Percentiles rank a stretch among this genome's conserved stretches.
Conservation (phyloP, 2,888 invertebrate species). For the Lithophane leautieri region DNA sequence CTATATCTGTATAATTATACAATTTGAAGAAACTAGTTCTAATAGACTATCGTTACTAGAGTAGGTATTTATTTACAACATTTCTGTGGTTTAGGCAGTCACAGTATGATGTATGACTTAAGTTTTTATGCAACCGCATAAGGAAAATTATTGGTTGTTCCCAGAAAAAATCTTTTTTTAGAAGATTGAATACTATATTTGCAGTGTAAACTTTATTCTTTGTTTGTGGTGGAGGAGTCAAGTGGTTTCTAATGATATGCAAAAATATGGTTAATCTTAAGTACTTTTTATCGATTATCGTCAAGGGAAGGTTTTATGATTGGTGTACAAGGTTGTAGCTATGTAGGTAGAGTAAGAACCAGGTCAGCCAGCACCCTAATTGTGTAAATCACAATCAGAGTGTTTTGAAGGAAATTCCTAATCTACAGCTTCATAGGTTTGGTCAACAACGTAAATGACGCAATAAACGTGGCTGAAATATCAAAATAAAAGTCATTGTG, state of each 20-base stretch:
- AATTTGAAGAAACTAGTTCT: background rate
- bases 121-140: conserved; percentile 14
- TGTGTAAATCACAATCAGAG: background rate
- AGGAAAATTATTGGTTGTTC: conserved; percentile 36
- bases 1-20: background rate
- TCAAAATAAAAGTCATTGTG: background rate
- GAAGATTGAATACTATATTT: conserved; percentile 9
- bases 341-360: background rate
- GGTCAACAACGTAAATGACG: background rate
- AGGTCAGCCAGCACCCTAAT: background rate
- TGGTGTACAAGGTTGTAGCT: background rate
- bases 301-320: background rate
- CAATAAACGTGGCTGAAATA: background rate
- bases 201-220: background rate
- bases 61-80: background rate
- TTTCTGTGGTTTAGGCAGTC: background rate
- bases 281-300: background rate
- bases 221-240: conserved; percentile 16
- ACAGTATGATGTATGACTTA: background rate
- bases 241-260: conserved; percentile 22
- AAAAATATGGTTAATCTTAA: conserved; percentile 8
- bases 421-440: too few species aligned
- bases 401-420: background rate
- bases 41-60: background rate
- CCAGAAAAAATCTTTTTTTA: conserved; percentile 8